Conservation (phyloP, 64 coral and sea anemone genomes). For the Montipora sp. region DNA sequence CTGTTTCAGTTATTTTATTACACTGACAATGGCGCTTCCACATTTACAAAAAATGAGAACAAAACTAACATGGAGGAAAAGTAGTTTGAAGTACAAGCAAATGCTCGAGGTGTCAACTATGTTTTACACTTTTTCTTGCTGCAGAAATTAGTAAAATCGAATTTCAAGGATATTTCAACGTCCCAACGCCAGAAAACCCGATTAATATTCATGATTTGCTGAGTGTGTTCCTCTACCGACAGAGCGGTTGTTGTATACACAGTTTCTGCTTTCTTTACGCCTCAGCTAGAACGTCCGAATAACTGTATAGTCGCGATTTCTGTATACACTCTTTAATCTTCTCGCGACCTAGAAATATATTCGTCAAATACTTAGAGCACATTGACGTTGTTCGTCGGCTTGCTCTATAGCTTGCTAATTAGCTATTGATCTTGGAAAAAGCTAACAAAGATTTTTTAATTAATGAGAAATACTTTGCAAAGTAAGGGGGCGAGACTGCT, state of each 20-base stretch:
- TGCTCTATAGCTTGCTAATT: slow-evolving; percentile 90
- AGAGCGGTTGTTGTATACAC: slow-evolving; percentile 50
- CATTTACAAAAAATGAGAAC: slow-evolving; percentile 12
- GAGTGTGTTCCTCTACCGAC: slow-evolving; percentile 39
- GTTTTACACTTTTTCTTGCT: background rate
- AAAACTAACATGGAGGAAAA: background rate
- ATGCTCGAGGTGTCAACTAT: background rate
- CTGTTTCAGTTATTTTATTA: slow-evolving; percentile 84
- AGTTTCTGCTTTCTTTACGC: slow-evolving; percentile 22
- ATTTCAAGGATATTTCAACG: background rate
- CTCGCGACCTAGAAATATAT: slow-evolving; percentile 53
- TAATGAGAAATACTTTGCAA: slow-evolving; percentile 91
- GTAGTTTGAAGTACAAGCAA: too few relatives aligned
- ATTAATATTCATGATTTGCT: slow-evolving; percentile 48
- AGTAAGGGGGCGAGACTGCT: slow-evolving; percentile 32
- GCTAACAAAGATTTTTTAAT: slow-evolving; percentile 99
- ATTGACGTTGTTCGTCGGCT: slow-evolving; percentile 66
- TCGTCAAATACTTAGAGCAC: slow-evolving; percentile 65
- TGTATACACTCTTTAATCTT: slow-evolving; percentile 60
- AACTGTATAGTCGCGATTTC: background rate
- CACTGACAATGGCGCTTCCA: slow-evolving; percentile 41
- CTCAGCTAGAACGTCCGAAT: background rate
- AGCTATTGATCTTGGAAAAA: slow-evolving; percentile 94
- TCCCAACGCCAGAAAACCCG: slow-evolving; percentile 6
- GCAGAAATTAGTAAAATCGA: too few relatives aligned